These are phyloP conservation scores for Conopomorpha cramerella DNA, from an alignment of 1,140 invertebrate species.

Conservation along the genomic window DNA sequence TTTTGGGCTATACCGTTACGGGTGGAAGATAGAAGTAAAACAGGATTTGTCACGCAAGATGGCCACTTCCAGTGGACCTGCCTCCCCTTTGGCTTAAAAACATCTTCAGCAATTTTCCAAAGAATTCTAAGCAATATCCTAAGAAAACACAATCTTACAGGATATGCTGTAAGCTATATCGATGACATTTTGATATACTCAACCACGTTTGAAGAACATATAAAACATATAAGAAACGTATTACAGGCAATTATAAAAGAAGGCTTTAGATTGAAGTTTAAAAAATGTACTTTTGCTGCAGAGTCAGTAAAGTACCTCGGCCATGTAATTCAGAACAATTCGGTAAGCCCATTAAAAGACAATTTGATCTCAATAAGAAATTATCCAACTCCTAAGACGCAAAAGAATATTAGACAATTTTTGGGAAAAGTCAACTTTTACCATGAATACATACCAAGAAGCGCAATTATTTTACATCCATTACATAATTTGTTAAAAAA, in stretches of 20 bases:
- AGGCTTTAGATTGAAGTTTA: slow-evolving; percentile 4
- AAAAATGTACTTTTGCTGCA: too few relatives aligned
- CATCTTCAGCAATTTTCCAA: slow-evolving; percentile 16
- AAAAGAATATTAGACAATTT: too few relatives aligned
- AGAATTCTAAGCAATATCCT: slow-evolving; percentile 12
- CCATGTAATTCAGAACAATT: too few relatives aligned
- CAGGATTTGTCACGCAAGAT: slow-evolving; percentile 8
- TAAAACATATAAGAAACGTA: slow-evolving; percentile 1
- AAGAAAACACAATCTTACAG: slow-evolving; percentile 18
- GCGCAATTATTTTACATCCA: neutral
- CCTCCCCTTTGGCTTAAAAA: neutral
- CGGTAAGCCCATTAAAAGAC: too few relatives aligned
- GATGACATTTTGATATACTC: slow-evolving; percentile 6
- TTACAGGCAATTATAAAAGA: slow-evolving; percentile 1
- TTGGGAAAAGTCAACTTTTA: neutral
- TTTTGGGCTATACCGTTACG: slow-evolving; percentile 34
- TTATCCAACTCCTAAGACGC: neutral
- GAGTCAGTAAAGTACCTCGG: too few relatives aligned
- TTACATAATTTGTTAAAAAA: neutral
- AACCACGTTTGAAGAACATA: slow-evolving; percentile 2
- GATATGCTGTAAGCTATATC: slow-evolving; percentile 8
- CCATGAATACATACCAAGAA: too few relatives aligned
- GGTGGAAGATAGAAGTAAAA: slow-evolving; percentile 23
- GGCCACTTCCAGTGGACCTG: neutral
- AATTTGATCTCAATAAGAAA: too few relatives aligned